A percentile compares a stretch with the other conserved stretches of the same genome.
These are phyloP conservation scores for Eurypyga helias DNA, from an alignment of 2,113 vertebrate genomes.

Conservation along the genomic window DNA sequence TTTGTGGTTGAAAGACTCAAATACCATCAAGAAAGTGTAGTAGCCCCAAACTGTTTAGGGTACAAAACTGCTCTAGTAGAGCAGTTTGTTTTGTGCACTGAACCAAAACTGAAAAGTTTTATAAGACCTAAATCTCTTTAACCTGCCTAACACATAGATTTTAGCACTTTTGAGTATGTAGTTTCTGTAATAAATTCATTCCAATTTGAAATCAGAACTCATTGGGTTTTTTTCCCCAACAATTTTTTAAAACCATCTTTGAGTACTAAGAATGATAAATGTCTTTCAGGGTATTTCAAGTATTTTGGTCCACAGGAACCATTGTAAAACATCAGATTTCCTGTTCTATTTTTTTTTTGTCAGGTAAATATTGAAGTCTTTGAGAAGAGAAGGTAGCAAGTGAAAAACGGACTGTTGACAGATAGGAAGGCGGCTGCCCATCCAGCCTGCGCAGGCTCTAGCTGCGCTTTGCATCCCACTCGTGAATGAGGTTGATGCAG, in stretches of 20 bases:
- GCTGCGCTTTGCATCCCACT: not conserved
- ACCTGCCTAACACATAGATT: not conserved
- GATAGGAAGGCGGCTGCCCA: not conserved
- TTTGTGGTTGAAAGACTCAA: not conserved
- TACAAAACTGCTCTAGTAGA: not conserved
- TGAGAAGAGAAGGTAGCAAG: not conserved
- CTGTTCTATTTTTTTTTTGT: not conserved
- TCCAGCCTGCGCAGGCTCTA: not conserved
- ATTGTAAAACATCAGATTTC: not conserved
- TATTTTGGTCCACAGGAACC: not conserved
- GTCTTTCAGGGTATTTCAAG: not conserved
- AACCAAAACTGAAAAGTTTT: not conserved
- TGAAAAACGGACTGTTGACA: not conserved
- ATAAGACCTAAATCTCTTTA: not conserved
- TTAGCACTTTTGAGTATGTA: not conserved
- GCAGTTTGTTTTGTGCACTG: not conserved
- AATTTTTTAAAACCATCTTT: not conserved
- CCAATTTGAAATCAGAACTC: conserved; percentile 1
- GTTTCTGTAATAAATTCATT: not conserved
- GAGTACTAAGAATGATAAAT: not conserved
- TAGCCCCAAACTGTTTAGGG: not conserved
- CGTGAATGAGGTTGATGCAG: not conserved
- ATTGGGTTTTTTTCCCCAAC: not conserved
- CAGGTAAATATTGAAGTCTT: not conserved
- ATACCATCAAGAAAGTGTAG: not conserved